These are phyloP conservation scores for Rhopalosiphum nymphaeae DNA, from an alignment of 2,888 invertebrate species.

Conservation along the genomic window DNA sequence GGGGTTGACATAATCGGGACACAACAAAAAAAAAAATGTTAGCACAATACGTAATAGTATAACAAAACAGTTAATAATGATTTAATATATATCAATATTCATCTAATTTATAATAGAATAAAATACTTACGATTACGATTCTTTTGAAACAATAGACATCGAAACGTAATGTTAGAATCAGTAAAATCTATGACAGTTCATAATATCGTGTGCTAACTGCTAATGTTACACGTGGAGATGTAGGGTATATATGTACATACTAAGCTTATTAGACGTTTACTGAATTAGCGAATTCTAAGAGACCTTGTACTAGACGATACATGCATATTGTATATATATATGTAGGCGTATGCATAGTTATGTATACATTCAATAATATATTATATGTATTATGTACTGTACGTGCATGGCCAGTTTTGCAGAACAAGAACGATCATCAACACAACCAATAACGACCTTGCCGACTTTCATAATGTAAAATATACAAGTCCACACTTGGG, in stretches of 20 bases:
- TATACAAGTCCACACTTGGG: neutral
- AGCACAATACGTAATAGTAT: neutral
- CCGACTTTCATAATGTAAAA: conserved; percentile 29
- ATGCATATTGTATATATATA: conserved; percentile 5
- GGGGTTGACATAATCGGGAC: neutral
- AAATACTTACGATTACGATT: neutral
- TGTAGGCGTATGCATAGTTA: conserved; percentile 39
- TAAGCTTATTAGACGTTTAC: conserved; percentile 11
- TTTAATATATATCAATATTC: neutral
- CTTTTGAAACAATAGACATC: neutral
- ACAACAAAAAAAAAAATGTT: neutral
- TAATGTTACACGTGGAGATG: neutral
- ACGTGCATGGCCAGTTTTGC: conserved; percentile 34
- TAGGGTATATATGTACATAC: neutral
- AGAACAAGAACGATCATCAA: conserved; percentile 30
- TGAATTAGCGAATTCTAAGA: conserved; percentile 41
- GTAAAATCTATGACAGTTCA: neutral
- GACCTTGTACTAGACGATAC: conserved; percentile 52
- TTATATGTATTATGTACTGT: neutral
- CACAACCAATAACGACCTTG: conserved; percentile 38
- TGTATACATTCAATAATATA: conserved; percentile 28
- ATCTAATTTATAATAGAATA: neutral
- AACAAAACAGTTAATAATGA: neutral
- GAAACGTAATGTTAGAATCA: neutral
- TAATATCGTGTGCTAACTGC: neutral